These are phyloP conservation scores for Hipposideros armiger DNA, from an alignment of 2,113 vertebrate species.

Conservation along the genomic window DNA sequence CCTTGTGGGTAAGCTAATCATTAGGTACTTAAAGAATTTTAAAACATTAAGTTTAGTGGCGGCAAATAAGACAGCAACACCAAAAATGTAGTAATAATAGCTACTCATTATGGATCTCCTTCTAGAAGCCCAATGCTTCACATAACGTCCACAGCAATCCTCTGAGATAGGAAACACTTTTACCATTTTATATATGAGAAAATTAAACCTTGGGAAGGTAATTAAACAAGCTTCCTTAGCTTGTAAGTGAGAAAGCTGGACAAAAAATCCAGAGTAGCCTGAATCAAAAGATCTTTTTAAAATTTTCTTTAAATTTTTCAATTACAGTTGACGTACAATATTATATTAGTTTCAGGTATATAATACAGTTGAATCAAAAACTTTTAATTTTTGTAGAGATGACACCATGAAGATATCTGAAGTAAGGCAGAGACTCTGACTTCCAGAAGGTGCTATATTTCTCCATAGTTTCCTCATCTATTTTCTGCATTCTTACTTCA, in stretches of 20 bases:
- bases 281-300: background rate
- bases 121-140: background rate
- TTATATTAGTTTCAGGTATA: background rate
- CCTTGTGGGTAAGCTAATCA: background rate
- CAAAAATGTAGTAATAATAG: background rate
- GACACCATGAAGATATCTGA: background rate
- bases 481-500: background rate
- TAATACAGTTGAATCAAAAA: background rate
- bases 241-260: background rate
- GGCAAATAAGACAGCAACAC: background rate
- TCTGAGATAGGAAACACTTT: background rate
- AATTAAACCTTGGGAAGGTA: background rate
- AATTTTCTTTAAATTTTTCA: background rate
- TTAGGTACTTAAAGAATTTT: background rate
- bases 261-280: conserved; percentile 22
- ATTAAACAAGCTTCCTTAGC: background rate
- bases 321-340: background rate
- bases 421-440: background rate
- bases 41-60: background rate
- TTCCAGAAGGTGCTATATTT: background rate
- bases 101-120: background rate
- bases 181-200: background rate
- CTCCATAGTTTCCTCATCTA: background rate
- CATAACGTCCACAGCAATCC: background rate
- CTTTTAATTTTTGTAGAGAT: conserved; percentile 16